Base-by-base conservation (phyloP, 2,113 vertebrate genomes). In the Platysteira castanea region DNA sequence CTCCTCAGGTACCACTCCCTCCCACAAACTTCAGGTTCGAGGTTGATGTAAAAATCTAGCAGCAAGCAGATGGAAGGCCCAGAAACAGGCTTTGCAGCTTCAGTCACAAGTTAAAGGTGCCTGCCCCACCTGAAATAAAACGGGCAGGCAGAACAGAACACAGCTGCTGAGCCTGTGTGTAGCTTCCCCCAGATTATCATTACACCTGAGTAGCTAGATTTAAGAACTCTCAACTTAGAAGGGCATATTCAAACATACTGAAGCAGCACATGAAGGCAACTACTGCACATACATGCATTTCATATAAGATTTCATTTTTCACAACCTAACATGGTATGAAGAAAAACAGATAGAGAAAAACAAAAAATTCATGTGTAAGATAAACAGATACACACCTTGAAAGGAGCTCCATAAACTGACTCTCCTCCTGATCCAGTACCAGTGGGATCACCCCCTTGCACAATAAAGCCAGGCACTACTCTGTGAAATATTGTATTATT, bases 361-460 rank as follows among this genome's bases (percentile, higher is more conserved):
- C 5, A 7, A 76, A 44, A 61, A 95, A 64, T 49, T n/a, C 59
- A 90, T 47, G 8, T 28, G 13, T 50, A 74, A 75, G 13, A 69
- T n/a, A 79, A 5, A 87, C 15, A 87, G 28, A 88, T 21, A 53
- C 41, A 19, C 73, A 99, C 99, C 98, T 98, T 99, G 95, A 99
- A 99, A 6, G 99, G 98, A 7, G 97, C 97, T 46, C 99, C 99
- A 50, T 99, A 99, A 57, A 99, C 85, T 14, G 99, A 99, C 44
- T 99, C 99, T 92, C 99, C 99, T 19, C 99, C 99, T n/a, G 96
- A 89, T 26, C 99, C 99, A 15, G 99, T 99, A 64, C 99, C 99
- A 50, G 99, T 99, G 27, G 99, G 99, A 96, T 99, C 99, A 67
- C 99, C 99, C 3, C 99, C 99, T 96, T 99, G 99, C 50, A 99